Percentiles rank a stretch among this genome's conserved stretches.
These are phyloP conservation scores for Hydraecia micacea DNA, from an alignment of 2,888 invertebrate genomes.

Conservation along the genomic window DNA sequence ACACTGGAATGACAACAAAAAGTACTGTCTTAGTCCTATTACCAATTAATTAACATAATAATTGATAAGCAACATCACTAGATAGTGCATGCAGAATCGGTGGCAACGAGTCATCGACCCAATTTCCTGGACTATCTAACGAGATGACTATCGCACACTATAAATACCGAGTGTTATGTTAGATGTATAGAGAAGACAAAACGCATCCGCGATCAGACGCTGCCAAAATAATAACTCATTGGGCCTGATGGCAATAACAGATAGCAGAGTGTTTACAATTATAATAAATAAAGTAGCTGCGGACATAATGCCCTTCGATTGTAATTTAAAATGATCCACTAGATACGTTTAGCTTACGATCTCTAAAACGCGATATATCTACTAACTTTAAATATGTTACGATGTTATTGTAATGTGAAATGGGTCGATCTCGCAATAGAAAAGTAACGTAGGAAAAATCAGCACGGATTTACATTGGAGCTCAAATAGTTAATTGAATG, in stretches of 20 bases:
- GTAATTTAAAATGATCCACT: slow-evolving; percentile 44
- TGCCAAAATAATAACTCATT: slow-evolving; percentile 85
- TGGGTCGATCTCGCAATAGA: slow-evolving; percentile 51
- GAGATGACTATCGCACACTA: slow-evolving; percentile 81
- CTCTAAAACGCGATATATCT: slow-evolving; percentile 37
- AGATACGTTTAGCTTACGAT: slow-evolving; percentile 18
- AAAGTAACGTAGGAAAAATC: slow-evolving; percentile 38
- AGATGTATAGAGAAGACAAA: slow-evolving; percentile 80
- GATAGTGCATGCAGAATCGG: slow-evolving; percentile 66
- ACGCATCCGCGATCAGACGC: slow-evolving; percentile 83
- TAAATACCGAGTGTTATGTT: slow-evolving; percentile 79
- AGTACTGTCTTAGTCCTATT: not conserved
- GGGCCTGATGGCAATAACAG: slow-evolving; percentile 70
- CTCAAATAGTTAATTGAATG: slow-evolving; percentile 36
- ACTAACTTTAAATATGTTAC: slow-evolving; percentile 59
- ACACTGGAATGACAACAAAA: not conserved
- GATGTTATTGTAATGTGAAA: slow-evolving; percentile 63
- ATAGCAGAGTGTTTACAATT: slow-evolving; percentile 72
- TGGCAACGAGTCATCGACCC: slow-evolving; percentile 82
- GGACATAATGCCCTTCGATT: slow-evolving; percentile 35
- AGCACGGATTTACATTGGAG: slow-evolving; percentile 31
- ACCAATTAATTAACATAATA: slow-evolving; percentile 23
- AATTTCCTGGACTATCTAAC: slow-evolving; percentile 82
- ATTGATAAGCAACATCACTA: slow-evolving; percentile 35
- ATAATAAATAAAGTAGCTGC: slow-evolving; percentile 66